phyloP scores from a whole-genome alignment of 2,888 invertebrate genomes.

The Argynnis bischoffii region DNA sequence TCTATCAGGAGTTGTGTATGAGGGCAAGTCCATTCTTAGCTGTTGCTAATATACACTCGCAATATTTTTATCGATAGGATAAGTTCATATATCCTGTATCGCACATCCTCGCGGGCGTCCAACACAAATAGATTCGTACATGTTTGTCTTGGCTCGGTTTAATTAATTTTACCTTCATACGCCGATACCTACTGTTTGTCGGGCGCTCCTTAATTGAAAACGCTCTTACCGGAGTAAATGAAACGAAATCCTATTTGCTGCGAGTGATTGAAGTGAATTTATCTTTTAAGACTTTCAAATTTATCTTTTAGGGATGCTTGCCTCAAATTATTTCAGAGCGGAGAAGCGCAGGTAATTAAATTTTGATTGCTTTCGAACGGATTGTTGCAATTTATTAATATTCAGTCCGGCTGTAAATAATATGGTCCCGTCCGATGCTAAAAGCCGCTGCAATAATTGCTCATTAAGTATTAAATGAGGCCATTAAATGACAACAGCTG shows the following conservation, averaged over 20 bases:
- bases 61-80: conserved; percentile 36
- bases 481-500: conserved; percentile 56
- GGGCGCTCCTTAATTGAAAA: conserved; percentile 80
- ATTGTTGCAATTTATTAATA: conserved; percentile 74
- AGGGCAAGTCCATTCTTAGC: neutral
- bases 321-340: conserved; percentile 58
- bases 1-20: no score
- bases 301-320: conserved; percentile 67
- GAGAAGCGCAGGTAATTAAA: conserved; percentile 72
- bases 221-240: conserved; percentile 79
- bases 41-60: neutral
- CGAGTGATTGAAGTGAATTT: conserved; percentile 79
- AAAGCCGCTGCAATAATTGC: conserved; percentile 67
- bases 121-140: conserved; percentile 76
- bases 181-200: conserved; percentile 77
- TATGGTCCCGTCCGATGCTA: conserved; percentile 59
- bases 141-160: conserved; percentile 80
- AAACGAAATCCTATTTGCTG: conserved; percentile 80
- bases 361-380: conserved; percentile 70
- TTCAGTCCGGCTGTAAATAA: conserved; percentile 67
- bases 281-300: conserved; percentile 79
- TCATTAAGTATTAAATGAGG: conserved; percentile 68
- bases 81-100: conserved; percentile 43
- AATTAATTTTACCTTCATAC: conserved; percentile 83
- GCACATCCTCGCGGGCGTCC: conserved; percentile 59